A percentile compares a stretch with the other conserved stretches of the same genome.
Evolutionary conservation across 1,140 invertebrate species (phyloP).

Genomic region (Polypedilum pembai): DNA sequence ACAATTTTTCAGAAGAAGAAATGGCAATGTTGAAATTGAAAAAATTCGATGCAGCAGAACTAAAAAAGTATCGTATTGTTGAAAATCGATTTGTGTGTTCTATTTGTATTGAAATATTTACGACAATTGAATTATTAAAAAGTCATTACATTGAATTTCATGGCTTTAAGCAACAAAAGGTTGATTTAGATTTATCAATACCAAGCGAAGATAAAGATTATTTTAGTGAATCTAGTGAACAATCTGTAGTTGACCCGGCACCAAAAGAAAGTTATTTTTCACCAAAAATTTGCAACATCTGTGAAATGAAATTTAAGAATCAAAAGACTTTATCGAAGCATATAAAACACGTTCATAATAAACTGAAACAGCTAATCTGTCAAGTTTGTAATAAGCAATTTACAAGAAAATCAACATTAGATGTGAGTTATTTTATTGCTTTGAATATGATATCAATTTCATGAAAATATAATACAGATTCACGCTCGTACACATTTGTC

Average conservation of each 20-base stretch:
- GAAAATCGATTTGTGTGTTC: neutral
- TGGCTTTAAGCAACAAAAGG: neutral
- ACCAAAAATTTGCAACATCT: constrained; percentile 41
- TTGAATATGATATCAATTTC: no score
- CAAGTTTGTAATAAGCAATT: constrained; percentile 67
- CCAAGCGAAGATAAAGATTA: neutral
- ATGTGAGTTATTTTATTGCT: constrained; percentile 60
- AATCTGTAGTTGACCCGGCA: neutral
- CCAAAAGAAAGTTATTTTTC: constrained; percentile 18
- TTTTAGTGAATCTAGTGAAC: neutral
- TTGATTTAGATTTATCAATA: neutral
- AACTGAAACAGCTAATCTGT: constrained; percentile 67
- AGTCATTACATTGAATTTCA: neutral
- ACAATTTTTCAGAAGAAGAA: neutral
- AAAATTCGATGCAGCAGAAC: neutral
- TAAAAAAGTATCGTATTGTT: neutral
- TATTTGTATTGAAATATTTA: neutral
- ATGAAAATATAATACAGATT: constrained; percentile 54
- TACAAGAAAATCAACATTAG: constrained; percentile 58
- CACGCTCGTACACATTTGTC: constrained; percentile 61
- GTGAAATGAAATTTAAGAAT: constrained; percentile 61
- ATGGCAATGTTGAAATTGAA: neutral
- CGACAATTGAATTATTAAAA: neutral
- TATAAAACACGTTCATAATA: constrained; percentile 67
- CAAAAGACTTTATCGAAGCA: constrained; percentile 68